Evolutionary conservation across 1,140 invertebrate genomes (phyloP), one percentile per base, ranked within the genome.

Genomic region (Plectrocnemia conspersa): DNA sequence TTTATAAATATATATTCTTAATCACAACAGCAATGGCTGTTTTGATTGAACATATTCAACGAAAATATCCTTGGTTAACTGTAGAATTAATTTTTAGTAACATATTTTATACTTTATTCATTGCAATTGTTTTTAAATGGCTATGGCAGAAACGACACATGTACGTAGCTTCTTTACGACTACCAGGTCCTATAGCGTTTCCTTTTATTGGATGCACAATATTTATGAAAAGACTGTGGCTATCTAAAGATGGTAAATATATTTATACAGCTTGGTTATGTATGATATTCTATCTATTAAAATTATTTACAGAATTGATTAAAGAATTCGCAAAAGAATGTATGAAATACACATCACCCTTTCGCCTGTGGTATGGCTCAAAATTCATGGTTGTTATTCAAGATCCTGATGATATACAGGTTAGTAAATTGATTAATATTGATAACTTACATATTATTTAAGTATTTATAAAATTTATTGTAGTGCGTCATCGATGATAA

Each of bases 1-100:
- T n/a, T n/a, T n/a, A n/a, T n/a, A n/a, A n/a, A n/a, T n/a, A n/a
- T n/a, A n/a, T n/a, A n/a, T n/a, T n/a, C n/a, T n/a, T n/a, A n/a
- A n/a, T n/a, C n/a, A n/a, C n/a, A n/a, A n/a, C n/a, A n/a, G n/a
- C n/a, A 33, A 48, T 48, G 46, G n/a, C 46, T 11, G 32, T 48
- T 21, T 29, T 48, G n/a, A 29, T 48, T 9, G 25, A 36, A 6
- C 36, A 48, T 11, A 35, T 48, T 18, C 29, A 19, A 6, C 33
- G 36, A 36, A 7, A 48, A 18, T 48, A 48, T 33, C 46, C 46
- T 1, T 48, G 46, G 46, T 35, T 48, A 35, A 48, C 46, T 21
- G 25, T 48, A 3, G 25, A 15, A 4, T 33, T 21, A 9, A 11
- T 36, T 35, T 11, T 18, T 9, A 48, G 25, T 36, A 27, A 19